Base-by-base conservation (phyloP, 2,113 vertebrate species). In the Onychostoma macrolepis region DNA sequence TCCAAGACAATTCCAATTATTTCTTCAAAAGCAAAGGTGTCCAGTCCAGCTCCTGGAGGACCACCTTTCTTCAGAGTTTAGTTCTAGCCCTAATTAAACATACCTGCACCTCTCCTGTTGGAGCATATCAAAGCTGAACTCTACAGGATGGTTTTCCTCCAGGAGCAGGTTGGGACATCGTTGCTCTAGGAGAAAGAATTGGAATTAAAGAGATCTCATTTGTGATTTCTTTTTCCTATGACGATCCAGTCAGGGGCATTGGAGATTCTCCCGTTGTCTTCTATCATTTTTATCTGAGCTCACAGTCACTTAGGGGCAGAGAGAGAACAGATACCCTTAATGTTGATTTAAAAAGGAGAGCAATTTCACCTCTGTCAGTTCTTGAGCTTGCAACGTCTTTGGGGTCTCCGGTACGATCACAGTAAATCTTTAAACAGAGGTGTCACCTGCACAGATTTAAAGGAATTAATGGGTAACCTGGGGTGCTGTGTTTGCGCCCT, bases 401-500 rank as follows among this genome's bases (percentile, higher is more conserved):
- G 67, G 80, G 85, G 88, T 92, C 89, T 87, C 87, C 67, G 80
- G 85, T 92, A 83, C 28, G 2, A 72, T 53, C 83, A 56, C 45
- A 9, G 92, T 93, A 94, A 93, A 93, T 94, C 89, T 93, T 93
- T 92, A 92, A 94, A 91, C 90, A 89, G 87, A 87, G 89, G 91
- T 92, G 91, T 94, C 92, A 94, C 90, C 91, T 91, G 92, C 76
- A 45, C 89, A 86, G 85, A 92, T 92, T 91, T 93, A 21, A 79
- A 89, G 72, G 91, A 90, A 92, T 94, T 89, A 93, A 94, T 92
- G 89, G 83, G 86, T 36, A 43, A 75, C 80, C 45, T 67, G 83
- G 30, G 85, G 78, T 15, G 12, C 69, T 26, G 56, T 77, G 78
- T 61, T 61, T 63, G 38, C 9, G 7, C 53, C 61, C 85, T 48